These are phyloP conservation scores for Phrixothrix hirtus DNA, from an alignment of 2,888 invertebrate genomes.

Conservation along the genomic window DNA sequence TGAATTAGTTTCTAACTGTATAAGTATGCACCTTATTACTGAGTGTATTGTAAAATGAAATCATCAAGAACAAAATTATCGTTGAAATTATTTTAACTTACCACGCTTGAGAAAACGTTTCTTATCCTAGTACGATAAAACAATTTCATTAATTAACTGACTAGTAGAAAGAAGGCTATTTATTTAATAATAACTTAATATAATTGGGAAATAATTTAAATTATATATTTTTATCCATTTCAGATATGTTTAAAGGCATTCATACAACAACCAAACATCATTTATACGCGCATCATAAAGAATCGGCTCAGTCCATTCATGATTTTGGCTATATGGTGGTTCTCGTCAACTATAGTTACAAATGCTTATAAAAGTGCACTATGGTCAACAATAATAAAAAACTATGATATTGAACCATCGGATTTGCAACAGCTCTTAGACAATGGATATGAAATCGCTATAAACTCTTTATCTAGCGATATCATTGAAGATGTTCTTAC, in stretches of 20 bases:
- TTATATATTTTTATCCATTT: too few relatives aligned
- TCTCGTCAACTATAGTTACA: conserved; percentile 33
- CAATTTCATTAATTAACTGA: too few relatives aligned
- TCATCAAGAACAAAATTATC: too few relatives aligned
- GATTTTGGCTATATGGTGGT: conserved; percentile 30
- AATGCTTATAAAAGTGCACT: conserved; percentile 41
- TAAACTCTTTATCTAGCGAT: conserved; percentile 20
- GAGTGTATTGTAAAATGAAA: too few relatives aligned
- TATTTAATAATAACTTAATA: too few relatives aligned
- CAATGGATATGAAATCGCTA: conserved; percentile 32
- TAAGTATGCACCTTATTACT: too few relatives aligned
- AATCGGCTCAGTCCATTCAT: conserved; percentile 14
- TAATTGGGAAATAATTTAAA: too few relatives aligned
- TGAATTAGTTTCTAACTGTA: too few relatives aligned
- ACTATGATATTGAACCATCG: conserved; percentile 33
- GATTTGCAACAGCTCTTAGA: conserved; percentile 31
- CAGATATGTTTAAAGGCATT: conserved; percentile 32
- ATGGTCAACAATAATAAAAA: conserved; percentile 36
- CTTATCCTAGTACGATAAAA: too few relatives aligned
- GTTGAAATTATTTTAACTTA: too few relatives aligned
- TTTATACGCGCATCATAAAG: neutral
- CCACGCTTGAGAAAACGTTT: too few relatives aligned
- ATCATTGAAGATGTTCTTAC: conserved; percentile 14
- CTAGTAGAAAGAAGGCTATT: too few relatives aligned
- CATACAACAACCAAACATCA: conserved; percentile 32